These are phyloP conservation scores for Corythornis leucogaster DNA, from an alignment of 2,797 vertebrate species.

Conservation along the genomic window DNA sequence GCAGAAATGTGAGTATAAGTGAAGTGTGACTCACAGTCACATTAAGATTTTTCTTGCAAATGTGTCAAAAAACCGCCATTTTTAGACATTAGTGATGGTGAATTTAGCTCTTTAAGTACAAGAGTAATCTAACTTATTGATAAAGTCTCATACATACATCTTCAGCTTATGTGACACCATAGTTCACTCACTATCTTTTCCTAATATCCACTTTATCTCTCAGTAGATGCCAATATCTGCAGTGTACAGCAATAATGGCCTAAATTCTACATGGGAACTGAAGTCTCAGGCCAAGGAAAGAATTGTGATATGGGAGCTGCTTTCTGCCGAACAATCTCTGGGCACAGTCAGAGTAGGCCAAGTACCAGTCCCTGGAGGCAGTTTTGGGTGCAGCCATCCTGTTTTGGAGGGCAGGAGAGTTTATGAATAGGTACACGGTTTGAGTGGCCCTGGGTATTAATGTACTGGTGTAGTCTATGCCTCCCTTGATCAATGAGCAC, in stretches of 20 bases:
- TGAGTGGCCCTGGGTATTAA: not conserved
- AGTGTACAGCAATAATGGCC: not conserved
- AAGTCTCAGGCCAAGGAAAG: not conserved
- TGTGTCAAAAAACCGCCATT: not conserved
- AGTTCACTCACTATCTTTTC: not conserved
- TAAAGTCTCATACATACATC: not conserved
- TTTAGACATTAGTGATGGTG: not conserved
- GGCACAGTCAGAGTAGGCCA: not conserved
- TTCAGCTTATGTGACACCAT: not conserved
- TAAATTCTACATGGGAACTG: not conserved
- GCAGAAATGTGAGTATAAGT: not conserved
- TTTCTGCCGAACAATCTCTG: not conserved
- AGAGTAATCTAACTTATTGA: not conserved
- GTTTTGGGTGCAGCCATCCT: not conserved
- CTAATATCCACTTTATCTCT: not conserved
- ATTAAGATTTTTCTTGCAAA: constrained; percentile 3
- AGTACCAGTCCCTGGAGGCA: not conserved
- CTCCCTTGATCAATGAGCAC: not conserved
- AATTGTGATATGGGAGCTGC: not conserved
- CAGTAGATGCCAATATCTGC: not conserved
- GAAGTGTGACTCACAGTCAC: constrained; percentile 38
- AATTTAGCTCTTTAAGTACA: constrained; percentile 7
- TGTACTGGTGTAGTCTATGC: not conserved
- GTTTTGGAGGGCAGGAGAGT: not conserved
- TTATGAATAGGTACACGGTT: not conserved